Conservation (phyloP, 2,113 vertebrate species). For the Trachemys scripta region DNA sequence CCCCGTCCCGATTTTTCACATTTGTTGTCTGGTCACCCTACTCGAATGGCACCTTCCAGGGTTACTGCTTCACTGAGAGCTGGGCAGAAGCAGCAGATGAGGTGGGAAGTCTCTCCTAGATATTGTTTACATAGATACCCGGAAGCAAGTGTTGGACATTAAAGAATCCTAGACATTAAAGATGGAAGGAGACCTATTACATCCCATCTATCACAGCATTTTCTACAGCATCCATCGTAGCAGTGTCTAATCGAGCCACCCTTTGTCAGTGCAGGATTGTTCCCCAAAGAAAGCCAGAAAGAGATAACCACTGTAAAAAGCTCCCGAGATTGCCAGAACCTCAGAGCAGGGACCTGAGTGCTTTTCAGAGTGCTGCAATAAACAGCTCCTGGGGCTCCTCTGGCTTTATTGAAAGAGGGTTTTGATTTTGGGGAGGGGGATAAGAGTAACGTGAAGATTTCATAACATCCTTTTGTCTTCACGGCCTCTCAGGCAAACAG, state of each 20-base stretch:
- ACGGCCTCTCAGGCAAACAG: accelerated
- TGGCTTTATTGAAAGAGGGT: background rate
- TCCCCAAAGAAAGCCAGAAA: background rate
- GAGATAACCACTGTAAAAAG: background rate
- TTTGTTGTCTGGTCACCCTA: too few relatives aligned
- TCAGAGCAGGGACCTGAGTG: background rate
- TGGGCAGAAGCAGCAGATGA: background rate
- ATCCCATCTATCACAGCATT: background rate
- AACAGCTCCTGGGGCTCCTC: background rate
- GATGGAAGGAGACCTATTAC: background rate
- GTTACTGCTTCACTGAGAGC: background rate
- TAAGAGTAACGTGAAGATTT: background rate
- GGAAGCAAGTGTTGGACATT: background rate
- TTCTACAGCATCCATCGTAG: background rate
- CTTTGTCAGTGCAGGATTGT: background rate
- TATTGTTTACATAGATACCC: background rate
- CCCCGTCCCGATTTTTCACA: too few relatives aligned
- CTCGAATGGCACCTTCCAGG: background rate
- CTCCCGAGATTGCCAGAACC: background rate
- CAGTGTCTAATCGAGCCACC: background rate
- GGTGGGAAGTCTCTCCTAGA: background rate
- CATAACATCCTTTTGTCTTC: background rate
- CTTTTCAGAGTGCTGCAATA: background rate
- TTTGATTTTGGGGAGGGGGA: background rate
- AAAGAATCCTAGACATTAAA: background rate